phyloP scores from a whole-genome alignment of 2,113 vertebrate genomes.

The Andinoacara biseriatus region DNA sequence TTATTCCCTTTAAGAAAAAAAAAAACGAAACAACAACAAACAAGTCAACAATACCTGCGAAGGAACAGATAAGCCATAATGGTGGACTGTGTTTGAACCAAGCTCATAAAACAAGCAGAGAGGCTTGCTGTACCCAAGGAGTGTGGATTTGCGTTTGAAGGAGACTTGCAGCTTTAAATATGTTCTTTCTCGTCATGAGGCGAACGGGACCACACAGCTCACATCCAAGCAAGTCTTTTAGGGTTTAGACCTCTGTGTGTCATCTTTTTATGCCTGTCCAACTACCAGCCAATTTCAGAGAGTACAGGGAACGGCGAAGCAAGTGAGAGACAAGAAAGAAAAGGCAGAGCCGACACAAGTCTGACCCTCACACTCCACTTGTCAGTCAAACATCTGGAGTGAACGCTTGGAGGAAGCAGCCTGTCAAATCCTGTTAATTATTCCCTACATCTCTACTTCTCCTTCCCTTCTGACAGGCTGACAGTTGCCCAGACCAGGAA shows the following conservation, averaged over 20 bases:
- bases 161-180: conserved; percentile 29
- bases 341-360: conserved; percentile 13
- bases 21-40: conserved; percentile 53
- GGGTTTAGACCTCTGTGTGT: conserved; percentile 18
- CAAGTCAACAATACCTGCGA: conserved; percentile 53
- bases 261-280: conserved; percentile 18
- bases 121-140: conserved; percentile 28
- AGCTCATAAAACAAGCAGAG: conserved; percentile 23
- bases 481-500: conserved; percentile 15
- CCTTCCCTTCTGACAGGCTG: conserved; percentile 22
- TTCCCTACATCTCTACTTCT: conserved; percentile 31
- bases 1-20: conserved; percentile 59
- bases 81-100: conserved; percentile 42
- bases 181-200: conserved; percentile 33
- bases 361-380: conserved; percentile 35
- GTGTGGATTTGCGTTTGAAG: conserved; percentile 44
- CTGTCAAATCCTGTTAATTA: conserved; percentile 63
- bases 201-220: conserved; percentile 38
- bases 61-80: conserved; percentile 61
- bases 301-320: not conserved
- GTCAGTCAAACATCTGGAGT: conserved; percentile 52
- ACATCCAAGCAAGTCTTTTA: conserved; percentile 24
- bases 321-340: not conserved
- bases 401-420: conserved; percentile 26
- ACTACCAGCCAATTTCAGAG: conserved; percentile 10